Evolutionary conservation across 2,797 vertebrate genomes (phyloP).

Genomic region (Phrynocephalus vlangalii): DNA sequence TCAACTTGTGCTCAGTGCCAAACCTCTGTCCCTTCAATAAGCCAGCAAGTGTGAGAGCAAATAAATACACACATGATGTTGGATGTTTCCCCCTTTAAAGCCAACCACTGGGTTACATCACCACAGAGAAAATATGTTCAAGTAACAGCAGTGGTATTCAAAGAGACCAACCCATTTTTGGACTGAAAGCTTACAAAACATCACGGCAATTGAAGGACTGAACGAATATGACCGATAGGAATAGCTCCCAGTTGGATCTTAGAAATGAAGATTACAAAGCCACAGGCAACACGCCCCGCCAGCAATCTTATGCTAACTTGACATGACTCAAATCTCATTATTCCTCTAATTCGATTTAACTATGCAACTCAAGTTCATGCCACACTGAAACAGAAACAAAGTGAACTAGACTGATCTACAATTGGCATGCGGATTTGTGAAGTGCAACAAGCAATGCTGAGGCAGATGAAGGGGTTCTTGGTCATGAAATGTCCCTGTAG

Average conservation of each 20-base stretch:
- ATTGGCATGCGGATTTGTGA: background rate
- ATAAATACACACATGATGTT: background rate
- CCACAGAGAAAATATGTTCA: slow-evolving; percentile 74
- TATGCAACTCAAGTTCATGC: background rate
- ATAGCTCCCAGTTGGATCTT: background rate
- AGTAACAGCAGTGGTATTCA: slow-evolving; percentile 73
- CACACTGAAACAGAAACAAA: slow-evolving; percentile 6
- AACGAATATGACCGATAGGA: background rate
- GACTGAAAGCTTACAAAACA: slow-evolving; percentile 6
- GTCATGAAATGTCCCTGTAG: background rate
- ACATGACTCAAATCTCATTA: background rate
- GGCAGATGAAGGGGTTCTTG: background rate
- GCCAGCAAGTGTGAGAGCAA: slow-evolving; percentile 58
- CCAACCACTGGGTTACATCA: slow-evolving; percentile 70
- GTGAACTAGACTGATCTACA: background rate
- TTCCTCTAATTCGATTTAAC: slow-evolving; percentile 11
- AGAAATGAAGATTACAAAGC: slow-evolving; percentile 14
- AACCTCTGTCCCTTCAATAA: slow-evolving; percentile 59
- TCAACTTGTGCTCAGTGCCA: slow-evolving; percentile 47
- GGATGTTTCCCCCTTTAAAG: slow-evolving; percentile 56
- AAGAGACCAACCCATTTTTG: slow-evolving; percentile 56
- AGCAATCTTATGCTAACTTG: background rate
- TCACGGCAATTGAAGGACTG: slow-evolving; percentile 19
- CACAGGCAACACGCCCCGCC: background rate
- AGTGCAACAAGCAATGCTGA: background rate